Percentiles rank a stretch among this genome's conserved stretches.
Conservation (phyloP, 2,113 vertebrate genomes). For the Zapornia atra region DNA sequence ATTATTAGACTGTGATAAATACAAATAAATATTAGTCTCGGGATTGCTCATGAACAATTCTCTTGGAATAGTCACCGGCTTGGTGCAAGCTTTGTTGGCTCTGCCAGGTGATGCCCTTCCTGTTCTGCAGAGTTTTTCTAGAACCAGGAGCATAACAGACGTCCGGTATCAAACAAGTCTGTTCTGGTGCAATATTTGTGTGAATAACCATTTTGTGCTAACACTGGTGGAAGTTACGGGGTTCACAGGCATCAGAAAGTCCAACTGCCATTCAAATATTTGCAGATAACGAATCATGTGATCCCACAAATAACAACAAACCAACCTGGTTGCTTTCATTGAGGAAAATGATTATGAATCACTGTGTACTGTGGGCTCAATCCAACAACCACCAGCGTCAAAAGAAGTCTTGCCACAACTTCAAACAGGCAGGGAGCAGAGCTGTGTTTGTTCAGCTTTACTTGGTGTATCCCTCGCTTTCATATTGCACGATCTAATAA, state of each 20-base stretch:
- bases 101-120: constrained; percentile 30
- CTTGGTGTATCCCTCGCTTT: background rate
- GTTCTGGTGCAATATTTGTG: constrained; percentile 29
- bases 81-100: constrained; percentile 34
- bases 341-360: constrained; percentile 68
- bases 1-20: constrained; percentile 36
- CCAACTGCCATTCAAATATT: constrained; percentile 48
- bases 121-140: background rate
- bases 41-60: constrained; percentile 4
- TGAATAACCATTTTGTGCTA: constrained; percentile 47
- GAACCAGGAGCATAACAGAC: background rate
- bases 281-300: constrained; percentile 50
- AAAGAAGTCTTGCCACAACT: constrained; percentile 26
- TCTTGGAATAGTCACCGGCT: background rate
- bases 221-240: background rate
- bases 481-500: background rate
- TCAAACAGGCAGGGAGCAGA: constrained; percentile 44
- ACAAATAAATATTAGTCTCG: constrained; percentile 20
- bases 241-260: constrained; percentile 49
- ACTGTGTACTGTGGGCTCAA: constrained; percentile 45
- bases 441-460: constrained; percentile 52
- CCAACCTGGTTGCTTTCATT: constrained; percentile 45
- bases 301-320: constrained; percentile 65
- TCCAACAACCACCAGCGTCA: constrained; percentile 58
- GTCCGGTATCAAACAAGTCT: constrained; percentile 41